Evolutionary conservation across 2,797 vertebrate genomes (phyloP).

Genomic region (Acridotheres tristis): DNA sequence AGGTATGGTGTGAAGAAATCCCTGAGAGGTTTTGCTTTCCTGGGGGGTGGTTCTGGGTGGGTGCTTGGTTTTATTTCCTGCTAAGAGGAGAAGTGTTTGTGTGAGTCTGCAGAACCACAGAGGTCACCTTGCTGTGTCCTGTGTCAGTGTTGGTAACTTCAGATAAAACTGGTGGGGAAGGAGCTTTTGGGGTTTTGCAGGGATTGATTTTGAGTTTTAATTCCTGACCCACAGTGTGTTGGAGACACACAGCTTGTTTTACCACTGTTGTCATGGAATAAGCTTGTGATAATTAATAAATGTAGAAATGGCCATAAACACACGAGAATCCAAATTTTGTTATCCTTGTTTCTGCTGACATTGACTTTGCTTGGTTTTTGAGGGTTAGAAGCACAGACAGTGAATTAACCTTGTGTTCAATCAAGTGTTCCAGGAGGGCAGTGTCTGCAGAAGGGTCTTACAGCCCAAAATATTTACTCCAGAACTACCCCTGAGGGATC

Average conservation of each 20-base stretch:
- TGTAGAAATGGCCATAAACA: neutral
- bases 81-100: neutral
- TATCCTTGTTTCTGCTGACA: neutral
- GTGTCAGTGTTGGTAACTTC: neutral
- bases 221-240: neutral
- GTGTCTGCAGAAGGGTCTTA: neutral
- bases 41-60: neutral
- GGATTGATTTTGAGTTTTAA: neutral
- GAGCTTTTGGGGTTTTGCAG: neutral
- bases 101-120: neutral
- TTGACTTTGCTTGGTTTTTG: neutral
- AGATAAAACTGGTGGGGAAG: neutral
- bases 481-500: neutral
- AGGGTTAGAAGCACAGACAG: neutral
- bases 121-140: neutral
- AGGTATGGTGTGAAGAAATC: slow-evolving; percentile 77
- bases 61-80: neutral
- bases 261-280: neutral
- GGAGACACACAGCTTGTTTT: neutral
- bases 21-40: neutral
- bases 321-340: neutral
- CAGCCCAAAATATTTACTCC: neutral
- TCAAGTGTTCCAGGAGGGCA: neutral
- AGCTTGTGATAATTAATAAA: neutral
- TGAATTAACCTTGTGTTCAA: neutral